Percentiles rank a stretch among this genome's conserved stretches.
Evolutionary conservation across 2,888 invertebrate genomes (phyloP).

Genomic region (Cantharis nigra): DNA sequence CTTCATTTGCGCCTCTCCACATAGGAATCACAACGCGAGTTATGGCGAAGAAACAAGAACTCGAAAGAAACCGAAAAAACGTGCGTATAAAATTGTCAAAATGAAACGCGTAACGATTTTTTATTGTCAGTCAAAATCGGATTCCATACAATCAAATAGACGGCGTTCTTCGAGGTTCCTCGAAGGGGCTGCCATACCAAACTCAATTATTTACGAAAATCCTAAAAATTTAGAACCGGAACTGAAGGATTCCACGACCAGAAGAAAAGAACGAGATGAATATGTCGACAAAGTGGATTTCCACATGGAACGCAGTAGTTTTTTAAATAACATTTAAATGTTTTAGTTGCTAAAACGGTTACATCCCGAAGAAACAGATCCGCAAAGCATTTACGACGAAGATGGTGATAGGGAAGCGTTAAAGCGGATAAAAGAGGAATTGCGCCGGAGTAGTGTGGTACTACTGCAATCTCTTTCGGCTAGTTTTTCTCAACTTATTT

Average conservation of each 20-base stretch:
- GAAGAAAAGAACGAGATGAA: slow-evolving; percentile 18
- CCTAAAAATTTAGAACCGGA: slow-evolving; percentile 3
- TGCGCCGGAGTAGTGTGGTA: slow-evolving; percentile 9
- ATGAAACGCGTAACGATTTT: not conserved
- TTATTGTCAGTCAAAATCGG: not conserved
- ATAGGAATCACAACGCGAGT: slow-evolving; percentile 33
- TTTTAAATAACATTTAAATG: not conserved
- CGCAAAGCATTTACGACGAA: not conserved
- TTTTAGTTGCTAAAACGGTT: slow-evolving; percentile 6
- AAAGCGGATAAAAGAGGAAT: slow-evolving; percentile 12
- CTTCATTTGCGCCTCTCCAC: slow-evolving; percentile 6
- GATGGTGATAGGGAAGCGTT: slow-evolving; percentile 14
- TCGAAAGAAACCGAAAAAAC: not conserved
- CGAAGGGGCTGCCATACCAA: slow-evolving; percentile 25
- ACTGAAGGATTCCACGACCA: not conserved
- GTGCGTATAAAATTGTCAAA: not conserved
- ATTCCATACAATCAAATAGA: not conserved
- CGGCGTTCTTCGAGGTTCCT: slow-evolving; percentile 21
- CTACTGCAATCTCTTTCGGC: not conserved
- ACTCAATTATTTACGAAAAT: slow-evolving; percentile 3
- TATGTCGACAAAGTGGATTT: slow-evolving; percentile 22
- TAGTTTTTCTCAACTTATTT: not conserved
- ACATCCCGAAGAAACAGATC: not conserved
- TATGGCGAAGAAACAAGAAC: slow-evolving; percentile 22
- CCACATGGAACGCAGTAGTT: not conserved